Evolutionary conservation across 2,888 invertebrate species (phyloP).

Genomic region (Macrosoma leucophasiata): DNA sequence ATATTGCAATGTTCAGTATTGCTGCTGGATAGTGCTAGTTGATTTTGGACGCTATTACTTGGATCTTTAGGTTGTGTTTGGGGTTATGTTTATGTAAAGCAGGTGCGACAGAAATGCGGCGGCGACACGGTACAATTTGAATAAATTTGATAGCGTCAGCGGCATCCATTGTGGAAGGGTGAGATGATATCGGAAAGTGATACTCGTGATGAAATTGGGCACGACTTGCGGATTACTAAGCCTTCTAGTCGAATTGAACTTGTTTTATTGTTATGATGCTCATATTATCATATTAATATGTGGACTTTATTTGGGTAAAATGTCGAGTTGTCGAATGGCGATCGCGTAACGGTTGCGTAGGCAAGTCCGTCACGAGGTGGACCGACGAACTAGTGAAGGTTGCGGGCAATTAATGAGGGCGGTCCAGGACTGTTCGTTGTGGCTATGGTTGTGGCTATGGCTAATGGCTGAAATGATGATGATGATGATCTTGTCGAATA

Average conservation of each 20-base stretch:
- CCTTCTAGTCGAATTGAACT: constrained; percentile 34
- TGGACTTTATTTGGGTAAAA: too few species aligned
- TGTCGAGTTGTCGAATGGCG: too few species aligned
- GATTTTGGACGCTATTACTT: constrained; percentile 25
- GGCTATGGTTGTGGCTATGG: too few species aligned
- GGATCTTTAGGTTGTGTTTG: constrained; percentile 27
- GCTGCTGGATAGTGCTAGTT: constrained; percentile 24
- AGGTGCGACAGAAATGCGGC: constrained; percentile 53
- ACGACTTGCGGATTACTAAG: constrained; percentile 45
- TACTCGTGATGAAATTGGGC: constrained; percentile 58
- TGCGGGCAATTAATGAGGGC: too few species aligned
- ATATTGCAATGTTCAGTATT: constrained; percentile 53
- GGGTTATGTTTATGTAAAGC: constrained; percentile 32
- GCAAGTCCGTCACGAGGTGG: too few species aligned
- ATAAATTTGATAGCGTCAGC: constrained; percentile 63
- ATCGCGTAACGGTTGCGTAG: too few species aligned
- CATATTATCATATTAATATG: too few species aligned
- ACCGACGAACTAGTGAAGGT: too few species aligned
- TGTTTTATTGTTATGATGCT: constrained; percentile 22
- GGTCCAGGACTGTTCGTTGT: too few species aligned
- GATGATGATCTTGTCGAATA: too few species aligned
- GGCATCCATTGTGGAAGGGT: constrained; percentile 44
- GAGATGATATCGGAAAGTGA: constrained; percentile 59
- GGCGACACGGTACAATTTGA: constrained; percentile 69
- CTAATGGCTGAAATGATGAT: too few species aligned